Evolutionary conservation across 2,113 vertebrate species (phyloP).

Genomic region (Malurus alboscapulatus): DNA sequence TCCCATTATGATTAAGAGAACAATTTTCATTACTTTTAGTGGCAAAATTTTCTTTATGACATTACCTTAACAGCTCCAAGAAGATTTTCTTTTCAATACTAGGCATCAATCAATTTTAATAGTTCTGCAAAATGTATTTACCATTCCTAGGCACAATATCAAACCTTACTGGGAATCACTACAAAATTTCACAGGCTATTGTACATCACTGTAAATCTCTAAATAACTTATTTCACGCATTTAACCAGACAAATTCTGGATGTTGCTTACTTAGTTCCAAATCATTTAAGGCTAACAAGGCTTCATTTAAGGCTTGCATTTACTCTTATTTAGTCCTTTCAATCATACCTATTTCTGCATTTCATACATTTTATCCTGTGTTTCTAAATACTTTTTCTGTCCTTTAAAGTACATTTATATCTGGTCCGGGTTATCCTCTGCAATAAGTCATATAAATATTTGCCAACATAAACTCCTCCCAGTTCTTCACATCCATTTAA

Average conservation of each 20-base stretch:
- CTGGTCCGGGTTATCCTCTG: neutral
- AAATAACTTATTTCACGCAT: neutral
- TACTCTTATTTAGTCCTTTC: neutral
- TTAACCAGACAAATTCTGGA: neutral
- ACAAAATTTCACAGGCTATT: neutral
- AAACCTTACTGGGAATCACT: neutral
- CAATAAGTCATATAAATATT: neutral
- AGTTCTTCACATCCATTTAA: neutral
- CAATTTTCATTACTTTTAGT: neutral
- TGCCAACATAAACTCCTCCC: neutral
- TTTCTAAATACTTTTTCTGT: neutral
- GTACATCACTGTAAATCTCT: neutral
- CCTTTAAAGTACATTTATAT: neutral
- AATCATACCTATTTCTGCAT: neutral
- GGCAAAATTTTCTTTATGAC: neutral
- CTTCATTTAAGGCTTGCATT: neutral
- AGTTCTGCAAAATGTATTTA: neutral
- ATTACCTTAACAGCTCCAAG: neutral
- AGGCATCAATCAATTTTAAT: neutral
- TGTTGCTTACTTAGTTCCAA: neutral
- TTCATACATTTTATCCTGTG: neutral
- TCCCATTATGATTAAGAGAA: neutral
- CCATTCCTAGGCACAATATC: neutral
- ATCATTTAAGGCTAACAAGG: neutral
- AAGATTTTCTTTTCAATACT: neutral